Evolutionary conservation across 2,113 vertebrate genomes (phyloP), one percentile per base, ranked within the genome.

Genomic region (Lagopus leucura): DNA sequence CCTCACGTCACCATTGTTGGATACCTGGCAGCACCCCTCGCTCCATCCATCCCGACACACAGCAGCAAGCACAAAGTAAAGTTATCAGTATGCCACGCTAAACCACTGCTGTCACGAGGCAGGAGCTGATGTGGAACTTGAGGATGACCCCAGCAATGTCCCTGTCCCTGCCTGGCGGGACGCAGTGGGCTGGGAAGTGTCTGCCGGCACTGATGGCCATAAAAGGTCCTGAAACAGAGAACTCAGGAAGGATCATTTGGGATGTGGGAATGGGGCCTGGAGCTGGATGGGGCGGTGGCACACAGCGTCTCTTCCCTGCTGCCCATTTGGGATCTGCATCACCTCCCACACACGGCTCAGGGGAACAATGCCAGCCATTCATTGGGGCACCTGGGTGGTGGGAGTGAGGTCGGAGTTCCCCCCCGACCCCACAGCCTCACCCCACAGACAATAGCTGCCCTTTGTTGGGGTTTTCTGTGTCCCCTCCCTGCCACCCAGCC

Each of bases 191-290:
- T 54, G 58, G 63, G 48, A 90, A 82, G 55, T 47, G 4, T 42
- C 88, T 90, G 76, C 84, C 0, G 2, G 47, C 25, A 79, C 72
- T 2, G 7, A 95, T 97, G 85, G 90, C 96, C 95, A 95, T 96
- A 96, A 95, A 96, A 96, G 96, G 96, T 76, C 72, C 71, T 95
- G 76, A 94, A 95, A 92, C 28, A 42, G 72, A 94, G 73, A 43
- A 90, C 63, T 38, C 2, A n/a, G 70, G 55, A 1, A 1, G 28
- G 72, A 60, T 45, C 42, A 18, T 43, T n/a, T 45, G 61, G 89
- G 60, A 87, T 13, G 3, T 70, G 63, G 79, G 92, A 89, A 58
- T 6, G 50, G 57, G 40, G 19, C 72, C 85, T 0, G 0, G 34
- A 60, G 20, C 0, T 1, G 55, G 5, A 9, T 17, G 48, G 48